Conservation (phyloP, 2,113 vertebrate genomes). For the Puma concolor region DNA sequence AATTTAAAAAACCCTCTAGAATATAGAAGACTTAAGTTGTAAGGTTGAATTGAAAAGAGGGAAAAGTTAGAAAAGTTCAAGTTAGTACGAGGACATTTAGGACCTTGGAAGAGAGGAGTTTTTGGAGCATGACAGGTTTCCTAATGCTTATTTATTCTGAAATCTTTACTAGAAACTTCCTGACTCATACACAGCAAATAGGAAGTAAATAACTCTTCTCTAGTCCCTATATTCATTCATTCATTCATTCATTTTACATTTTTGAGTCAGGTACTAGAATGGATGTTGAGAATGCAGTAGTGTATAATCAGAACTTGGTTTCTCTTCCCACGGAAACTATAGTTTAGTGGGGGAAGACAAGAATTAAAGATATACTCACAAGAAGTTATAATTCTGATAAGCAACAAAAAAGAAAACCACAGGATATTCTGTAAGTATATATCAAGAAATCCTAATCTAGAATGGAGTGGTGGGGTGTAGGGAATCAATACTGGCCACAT, state of each 20-base stretch:
- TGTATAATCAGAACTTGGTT: neutral
- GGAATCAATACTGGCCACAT: neutral
- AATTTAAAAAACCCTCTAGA: neutral
- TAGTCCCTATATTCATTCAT: neutral
- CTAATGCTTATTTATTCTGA: neutral
- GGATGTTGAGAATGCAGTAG: neutral
- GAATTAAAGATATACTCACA: neutral
- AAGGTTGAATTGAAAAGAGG: neutral
- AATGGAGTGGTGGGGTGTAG: neutral
- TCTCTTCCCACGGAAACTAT: neutral
- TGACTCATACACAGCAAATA: neutral
- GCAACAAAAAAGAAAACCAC: neutral
- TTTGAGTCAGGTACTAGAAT: neutral
- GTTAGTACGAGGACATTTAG: neutral
- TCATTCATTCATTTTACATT: neutral
- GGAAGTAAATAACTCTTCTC: neutral
- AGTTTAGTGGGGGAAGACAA: neutral
- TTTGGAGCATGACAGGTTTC: neutral
- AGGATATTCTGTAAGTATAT: neutral
- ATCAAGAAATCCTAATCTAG: neutral
- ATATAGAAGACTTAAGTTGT: neutral
- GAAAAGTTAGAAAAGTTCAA: neutral
- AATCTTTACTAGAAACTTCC: neutral
- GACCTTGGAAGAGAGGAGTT: neutral
- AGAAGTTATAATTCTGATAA: neutral